Evolutionary conservation across 2,113 vertebrate genomes (phyloP).

Genomic region (Paedocypris sp.): DNA sequence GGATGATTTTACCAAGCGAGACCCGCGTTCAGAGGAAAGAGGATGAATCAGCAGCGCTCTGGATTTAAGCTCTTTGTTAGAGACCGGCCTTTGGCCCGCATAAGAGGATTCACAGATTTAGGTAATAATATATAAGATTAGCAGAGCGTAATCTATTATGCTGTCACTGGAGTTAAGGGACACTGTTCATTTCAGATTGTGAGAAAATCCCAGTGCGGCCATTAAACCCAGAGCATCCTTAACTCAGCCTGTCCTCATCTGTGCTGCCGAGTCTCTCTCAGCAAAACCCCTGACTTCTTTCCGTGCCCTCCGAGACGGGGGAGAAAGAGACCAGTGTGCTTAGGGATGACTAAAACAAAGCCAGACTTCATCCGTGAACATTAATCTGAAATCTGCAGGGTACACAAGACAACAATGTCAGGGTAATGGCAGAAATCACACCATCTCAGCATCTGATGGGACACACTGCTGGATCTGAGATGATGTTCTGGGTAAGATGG

Average conservation of each 20-base stretch:
- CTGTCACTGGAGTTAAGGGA: background rate
- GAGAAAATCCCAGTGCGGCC: background rate
- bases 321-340: conserved; percentile 32
- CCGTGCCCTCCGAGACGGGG: conserved; percentile 11
- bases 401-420: conserved; percentile 21
- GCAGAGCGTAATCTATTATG: background rate
- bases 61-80: conserved; percentile 8
- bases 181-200: background rate
- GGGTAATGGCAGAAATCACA: background rate
- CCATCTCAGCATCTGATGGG: background rate
- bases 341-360: conserved; percentile 35
- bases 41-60: conserved; percentile 25
- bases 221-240: conserved; percentile 12
- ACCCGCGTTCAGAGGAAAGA: conserved; percentile 11
- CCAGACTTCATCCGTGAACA: conserved; percentile 24
- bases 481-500: background rate
- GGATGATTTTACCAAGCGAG: conserved; percentile 40
- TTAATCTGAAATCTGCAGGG: conserved; percentile 30
- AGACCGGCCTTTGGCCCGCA: background rate
- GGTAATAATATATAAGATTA: conserved; percentile 7
- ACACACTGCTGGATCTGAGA: background rate
- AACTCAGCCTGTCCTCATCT: conserved; percentile 6
- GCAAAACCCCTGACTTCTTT: conserved; percentile 41
- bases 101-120: conserved; percentile 13
- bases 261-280: conserved; percentile 27